Percentiles rank a stretch among this genome's conserved stretches.
Evolutionary conservation across 2,797 vertebrate genomes (phyloP).

Genomic region (Orientallactaga sibirica): DNA sequence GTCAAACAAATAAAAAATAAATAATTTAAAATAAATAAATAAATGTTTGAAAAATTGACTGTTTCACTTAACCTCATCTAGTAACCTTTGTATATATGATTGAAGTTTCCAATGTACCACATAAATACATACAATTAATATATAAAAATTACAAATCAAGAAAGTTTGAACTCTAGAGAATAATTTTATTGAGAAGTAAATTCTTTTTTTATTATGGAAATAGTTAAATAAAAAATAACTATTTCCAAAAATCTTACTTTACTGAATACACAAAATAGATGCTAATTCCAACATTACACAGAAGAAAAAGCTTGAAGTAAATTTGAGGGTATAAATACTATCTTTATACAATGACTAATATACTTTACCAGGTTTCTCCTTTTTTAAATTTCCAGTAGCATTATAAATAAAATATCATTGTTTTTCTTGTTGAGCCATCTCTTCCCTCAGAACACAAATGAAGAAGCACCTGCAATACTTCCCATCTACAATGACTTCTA

Average conservation of each 20-base stretch:
- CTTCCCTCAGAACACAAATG: slow-evolving; percentile 44
- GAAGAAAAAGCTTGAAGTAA: slow-evolving; percentile 74
- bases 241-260: slow-evolving; percentile 81
- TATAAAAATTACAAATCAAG: background rate
- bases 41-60: background rate
- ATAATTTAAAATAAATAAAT: background rate
- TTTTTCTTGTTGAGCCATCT: background rate
- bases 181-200: slow-evolving; percentile 81
- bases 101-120: background rate
- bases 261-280: slow-evolving; percentile 72
- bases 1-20: too few relatives aligned
- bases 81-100: too few relatives aligned
- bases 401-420: background rate
- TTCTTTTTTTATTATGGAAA: slow-evolving; percentile 79
- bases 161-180: slow-evolving; percentile 29
- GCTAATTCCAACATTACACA: slow-evolving; percentile 65
- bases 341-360: slow-evolving; percentile 15
- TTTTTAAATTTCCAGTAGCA: slow-evolving; percentile 24
- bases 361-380: background rate
- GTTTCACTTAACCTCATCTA: background rate
- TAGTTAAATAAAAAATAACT: slow-evolving; percentile 72
- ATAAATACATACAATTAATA: background rate
- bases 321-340: slow-evolving; percentile 62
- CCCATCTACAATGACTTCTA: slow-evolving; percentile 80
- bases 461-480: slow-evolving; percentile 63